These are phyloP conservation scores for Sinopyrophorus schimmeli DNA, from an alignment of 2,888 invertebrate species.

Conservation along the genomic window DNA sequence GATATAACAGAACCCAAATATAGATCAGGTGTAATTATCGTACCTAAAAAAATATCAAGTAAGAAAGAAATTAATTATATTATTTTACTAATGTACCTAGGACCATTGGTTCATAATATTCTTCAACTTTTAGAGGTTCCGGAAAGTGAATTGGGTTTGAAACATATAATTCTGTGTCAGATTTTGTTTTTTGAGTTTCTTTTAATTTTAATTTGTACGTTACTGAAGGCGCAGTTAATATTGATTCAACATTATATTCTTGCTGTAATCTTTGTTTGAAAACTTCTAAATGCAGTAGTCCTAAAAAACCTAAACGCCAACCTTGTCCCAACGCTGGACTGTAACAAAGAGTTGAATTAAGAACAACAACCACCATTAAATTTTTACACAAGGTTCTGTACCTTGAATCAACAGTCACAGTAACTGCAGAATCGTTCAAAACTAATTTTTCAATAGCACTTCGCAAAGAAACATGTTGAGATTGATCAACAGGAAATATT, in stretches of 20 bases:
- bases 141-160: slow-evolving; percentile 80
- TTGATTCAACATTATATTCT: slow-evolving; percentile 79
- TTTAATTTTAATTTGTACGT: slow-evolving; percentile 79
- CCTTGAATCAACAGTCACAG: slow-evolving; percentile 81
- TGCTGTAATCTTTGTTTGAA: slow-evolving; percentile 84
- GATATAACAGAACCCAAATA: slow-evolving; percentile 72
- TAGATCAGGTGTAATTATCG: slow-evolving; percentile 83
- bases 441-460: slow-evolving; percentile 87
- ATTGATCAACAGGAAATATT: slow-evolving; percentile 89
- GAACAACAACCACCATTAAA: too few relatives aligned
- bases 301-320: slow-evolving; percentile 86
- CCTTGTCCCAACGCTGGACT: slow-evolving; percentile 88
- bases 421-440: slow-evolving; percentile 93
- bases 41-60: slow-evolving; percentile 59
- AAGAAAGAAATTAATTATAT: background rate
- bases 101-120: slow-evolving; percentile 86
- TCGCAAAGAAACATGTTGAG: slow-evolving; percentile 73
- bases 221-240: slow-evolving; percentile 84
- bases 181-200: slow-evolving; percentile 72
- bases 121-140: slow-evolving; percentile 65
- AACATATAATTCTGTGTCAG: slow-evolving; percentile 63
- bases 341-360: slow-evolving; percentile 6
- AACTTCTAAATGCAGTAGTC: slow-evolving; percentile 85
- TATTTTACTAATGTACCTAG: slow-evolving; percentile 66
- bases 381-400: too few relatives aligned